Conservation (phyloP, 1,140 invertebrate genomes). For the Eriocheir sinensis region DNA sequence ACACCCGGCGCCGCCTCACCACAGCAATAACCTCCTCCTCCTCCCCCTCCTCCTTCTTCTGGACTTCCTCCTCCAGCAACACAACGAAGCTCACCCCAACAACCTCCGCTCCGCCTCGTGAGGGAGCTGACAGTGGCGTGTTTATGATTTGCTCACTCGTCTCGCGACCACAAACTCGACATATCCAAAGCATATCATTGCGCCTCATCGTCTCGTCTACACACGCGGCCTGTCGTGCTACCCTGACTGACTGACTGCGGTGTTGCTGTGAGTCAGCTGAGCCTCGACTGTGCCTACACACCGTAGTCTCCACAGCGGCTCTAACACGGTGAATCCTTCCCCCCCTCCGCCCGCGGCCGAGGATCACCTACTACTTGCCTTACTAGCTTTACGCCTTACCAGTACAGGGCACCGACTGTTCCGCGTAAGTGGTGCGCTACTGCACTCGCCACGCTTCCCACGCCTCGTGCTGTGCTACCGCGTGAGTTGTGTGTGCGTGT, state of each 20-base stretch:
- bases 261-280: neutral
- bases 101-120: neutral
- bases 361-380: conserved; percentile 27
- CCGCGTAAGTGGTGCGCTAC: neutral
- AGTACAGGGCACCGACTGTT: neutral
- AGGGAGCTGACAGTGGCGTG: neutral
- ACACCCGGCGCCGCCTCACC: neutral
- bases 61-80: neutral
- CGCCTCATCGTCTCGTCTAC: neutral
- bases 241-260: neutral
- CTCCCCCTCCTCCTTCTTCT: neutral
- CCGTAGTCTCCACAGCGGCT: neutral
- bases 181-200: conserved; percentile 2
- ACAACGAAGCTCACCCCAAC: neutral
- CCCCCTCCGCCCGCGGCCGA: conserved; percentile 9
- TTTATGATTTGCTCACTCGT: neutral
- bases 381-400: conserved; percentile 32
- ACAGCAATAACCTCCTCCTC: neutral
- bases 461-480: neutral
- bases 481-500: too few relatives aligned
- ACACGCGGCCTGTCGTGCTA: neutral
- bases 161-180: neutral
- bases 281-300: neutral
- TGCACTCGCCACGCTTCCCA: neutral
- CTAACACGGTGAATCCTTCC: too few relatives aligned